These are phyloP conservation scores for Madoqua kirkii DNA, from an alignment of 2,113 vertebrate genomes.

Conservation along the genomic window DNA sequence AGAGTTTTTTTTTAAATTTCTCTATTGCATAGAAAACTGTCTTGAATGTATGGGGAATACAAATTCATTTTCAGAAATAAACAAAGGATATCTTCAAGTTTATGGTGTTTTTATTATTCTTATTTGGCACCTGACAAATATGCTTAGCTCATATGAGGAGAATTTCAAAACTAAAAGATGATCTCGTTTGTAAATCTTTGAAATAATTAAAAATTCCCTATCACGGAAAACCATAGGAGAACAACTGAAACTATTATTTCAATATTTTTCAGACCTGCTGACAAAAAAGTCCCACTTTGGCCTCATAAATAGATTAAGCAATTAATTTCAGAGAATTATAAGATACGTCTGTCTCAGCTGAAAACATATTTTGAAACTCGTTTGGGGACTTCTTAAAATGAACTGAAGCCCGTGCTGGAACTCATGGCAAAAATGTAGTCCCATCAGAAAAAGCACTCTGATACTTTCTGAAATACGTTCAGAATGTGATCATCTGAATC, in stretches of 20 bases:
- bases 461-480: background rate
- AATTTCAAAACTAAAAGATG: background rate
- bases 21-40: background rate
- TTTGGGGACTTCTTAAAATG: background rate
- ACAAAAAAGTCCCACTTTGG: background rate
- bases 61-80: slow-evolving; percentile 20
- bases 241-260: background rate
- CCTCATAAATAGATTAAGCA: background rate
- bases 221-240: background rate
- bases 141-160: background rate
- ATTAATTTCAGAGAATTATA: slow-evolving; percentile 17
- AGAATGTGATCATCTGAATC: background rate
- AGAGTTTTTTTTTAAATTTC: background rate
- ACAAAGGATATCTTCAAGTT: background rate
- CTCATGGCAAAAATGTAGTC: background rate
- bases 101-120: background rate
- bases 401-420: background rate
- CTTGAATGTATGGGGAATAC: background rate
- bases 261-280: background rate
- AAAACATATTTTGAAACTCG: background rate
- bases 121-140: background rate
- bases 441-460: background rate
- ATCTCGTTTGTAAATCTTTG: background rate
- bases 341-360: background rate
- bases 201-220: slow-evolving; percentile 10